A percentile compares a stretch with the other conserved stretches of the same genome.
Conservation (phyloP, 23 tunicate species). For the Ciona savignyi region DNA sequence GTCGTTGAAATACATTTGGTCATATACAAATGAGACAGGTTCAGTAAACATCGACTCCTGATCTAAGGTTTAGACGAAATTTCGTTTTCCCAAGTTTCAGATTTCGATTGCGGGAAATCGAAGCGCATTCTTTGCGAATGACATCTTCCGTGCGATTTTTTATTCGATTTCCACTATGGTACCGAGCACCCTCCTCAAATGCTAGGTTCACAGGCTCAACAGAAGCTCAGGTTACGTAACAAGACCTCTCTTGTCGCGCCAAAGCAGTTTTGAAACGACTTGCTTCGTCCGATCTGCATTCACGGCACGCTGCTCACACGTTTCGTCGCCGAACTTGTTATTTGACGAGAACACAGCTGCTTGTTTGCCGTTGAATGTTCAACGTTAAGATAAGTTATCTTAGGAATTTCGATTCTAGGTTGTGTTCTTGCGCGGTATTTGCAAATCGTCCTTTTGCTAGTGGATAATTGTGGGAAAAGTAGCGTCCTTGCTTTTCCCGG, state of each 20-base stretch:
- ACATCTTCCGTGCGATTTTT: neutral
- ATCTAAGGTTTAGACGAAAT: neutral
- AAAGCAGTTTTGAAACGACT: neutral
- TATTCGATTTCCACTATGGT: neutral
- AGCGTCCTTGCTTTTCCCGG: neutral
- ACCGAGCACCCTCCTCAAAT: neutral
- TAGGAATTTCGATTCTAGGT: neutral
- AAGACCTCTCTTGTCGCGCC: neutral
- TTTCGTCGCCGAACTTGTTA: neutral
- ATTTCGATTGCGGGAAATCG: neutral
- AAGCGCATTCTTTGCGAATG: neutral
- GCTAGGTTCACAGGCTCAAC: neutral
- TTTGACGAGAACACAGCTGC: neutral
- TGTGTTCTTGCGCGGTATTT: no score
- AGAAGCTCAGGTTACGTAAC: neutral
- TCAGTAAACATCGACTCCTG: neutral
- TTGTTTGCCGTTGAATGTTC: neutral
- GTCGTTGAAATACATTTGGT: no score
- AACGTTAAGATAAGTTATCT: conserved; percentile 1
- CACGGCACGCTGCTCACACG: neutral
- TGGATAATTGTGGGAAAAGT: neutral
- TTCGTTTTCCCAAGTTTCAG: neutral
- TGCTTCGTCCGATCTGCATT: neutral
- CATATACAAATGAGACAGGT: no score
- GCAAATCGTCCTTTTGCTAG: no score